Evolutionary conservation across 2,888 invertebrate genomes (phyloP), one percentile per base, ranked within the genome.

Genomic region (Griposia aprilina): DNA sequence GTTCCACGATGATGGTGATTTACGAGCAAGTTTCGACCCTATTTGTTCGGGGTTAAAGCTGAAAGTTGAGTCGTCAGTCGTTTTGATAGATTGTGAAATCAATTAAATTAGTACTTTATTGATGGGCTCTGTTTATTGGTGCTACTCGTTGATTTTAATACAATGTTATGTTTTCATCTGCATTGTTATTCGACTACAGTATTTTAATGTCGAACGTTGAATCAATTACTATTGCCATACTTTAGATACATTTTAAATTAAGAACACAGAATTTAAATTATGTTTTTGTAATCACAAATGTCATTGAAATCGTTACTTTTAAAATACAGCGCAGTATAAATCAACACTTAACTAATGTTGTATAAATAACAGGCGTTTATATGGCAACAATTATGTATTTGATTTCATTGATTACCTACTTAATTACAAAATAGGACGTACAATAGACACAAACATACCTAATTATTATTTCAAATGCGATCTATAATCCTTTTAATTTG

Each of bases 91-190:
- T 94, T 93, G 93, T 92, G 92, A 93, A 93, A 94, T 93, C 93
- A 93, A 94, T 94, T 94, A 93, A 92, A 93, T 93, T 92, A 92
- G 93, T 91, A 90, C 91, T 91, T 90, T 90, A 90, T 91, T 90
- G 90, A 90, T 91, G 90, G 90, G 88, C 89, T 87, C 88, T 87
- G 87, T 91, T 92, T 90, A 91, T 90, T 92, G 89, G 84, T 84
- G 87, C 81, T 85, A 81, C 83, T 89, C 78, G 88, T 85, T 75
- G 82, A 84, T 86, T 87, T 85, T 84, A 78, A 84, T 88, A 83
- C 80, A 76, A 79, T 80, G 88, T 87, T 84, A 82, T 86, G 86
- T 86, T 84, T 87, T 85, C 72, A 87, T 88, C 68, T 80, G 66
- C 13, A 73, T 82, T 82, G 62, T 57, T 81, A 81, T 71, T 67